A percentile compares a stretch with the other conserved stretches of the same genome.
These are phyloP conservation scores for Solea senegalensis DNA, from an alignment of 2,113 vertebrate species.

Conservation along the genomic window DNA sequence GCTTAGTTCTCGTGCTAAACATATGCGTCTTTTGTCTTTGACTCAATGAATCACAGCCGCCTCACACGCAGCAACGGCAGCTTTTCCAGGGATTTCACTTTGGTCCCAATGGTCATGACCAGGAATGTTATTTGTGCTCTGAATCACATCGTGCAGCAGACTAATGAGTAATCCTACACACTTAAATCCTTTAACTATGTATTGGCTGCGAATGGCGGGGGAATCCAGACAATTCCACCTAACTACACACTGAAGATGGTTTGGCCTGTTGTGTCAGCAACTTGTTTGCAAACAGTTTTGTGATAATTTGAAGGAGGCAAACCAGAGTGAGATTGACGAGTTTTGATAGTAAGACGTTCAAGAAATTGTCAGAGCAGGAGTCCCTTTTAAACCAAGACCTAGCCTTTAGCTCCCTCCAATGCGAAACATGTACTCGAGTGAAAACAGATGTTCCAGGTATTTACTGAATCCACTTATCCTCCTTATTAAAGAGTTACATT, in stretches of 20 bases:
- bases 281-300: constrained; percentile 24
- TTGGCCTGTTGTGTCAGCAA: constrained; percentile 26
- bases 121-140: constrained; percentile 52
- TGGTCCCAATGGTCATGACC: constrained; percentile 36
- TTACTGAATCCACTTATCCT: not conserved
- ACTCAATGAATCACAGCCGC: not conserved
- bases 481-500: constrained; percentile 16
- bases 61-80: not conserved
- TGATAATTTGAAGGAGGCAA: constrained; percentile 24
- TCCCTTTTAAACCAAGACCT: constrained; percentile 8
- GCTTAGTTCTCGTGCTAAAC: not conserved
- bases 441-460: constrained; percentile 53
- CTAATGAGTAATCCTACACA: constrained; percentile 60
- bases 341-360: constrained; percentile 5
- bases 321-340: constrained; percentile 22
- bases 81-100: constrained; percentile 22
- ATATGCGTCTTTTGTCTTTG: not conserved
- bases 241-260: constrained; percentile 24
- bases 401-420: constrained; percentile 27
- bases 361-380: not conserved
- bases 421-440: constrained; percentile 28
- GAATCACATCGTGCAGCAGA: constrained; percentile 50
- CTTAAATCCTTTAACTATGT: constrained; percentile 68
- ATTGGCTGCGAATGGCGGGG: constrained; percentile 32
- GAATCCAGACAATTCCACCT: constrained; percentile 53